These are phyloP conservation scores for Limnothrissa miodon DNA, from an alignment of 2,113 vertebrate species.

Conservation along the genomic window DNA sequence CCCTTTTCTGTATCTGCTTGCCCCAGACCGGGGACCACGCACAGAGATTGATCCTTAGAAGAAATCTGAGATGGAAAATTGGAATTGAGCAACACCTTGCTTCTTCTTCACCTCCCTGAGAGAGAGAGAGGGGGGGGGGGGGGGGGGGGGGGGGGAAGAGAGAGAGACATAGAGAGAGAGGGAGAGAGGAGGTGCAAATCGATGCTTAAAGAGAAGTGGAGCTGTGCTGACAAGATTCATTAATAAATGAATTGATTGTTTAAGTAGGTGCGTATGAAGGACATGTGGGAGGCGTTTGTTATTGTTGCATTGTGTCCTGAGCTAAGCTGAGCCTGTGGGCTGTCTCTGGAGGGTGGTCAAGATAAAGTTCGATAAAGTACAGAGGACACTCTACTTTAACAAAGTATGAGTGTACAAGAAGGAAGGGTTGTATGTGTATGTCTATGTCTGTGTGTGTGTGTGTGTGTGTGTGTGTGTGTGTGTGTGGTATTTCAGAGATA, in stretches of 20 bases:
- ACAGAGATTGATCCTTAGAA: slow-evolving; percentile 62
- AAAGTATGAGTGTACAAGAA: background rate
- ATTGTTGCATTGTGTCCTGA: background rate
- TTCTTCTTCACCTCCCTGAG: background rate
- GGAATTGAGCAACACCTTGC: slow-evolving; percentile 60
- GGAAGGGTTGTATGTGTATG: background rate
- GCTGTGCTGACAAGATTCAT: slow-evolving; percentile 52
- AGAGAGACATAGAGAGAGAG: background rate
- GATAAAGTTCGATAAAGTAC: slow-evolving; percentile 14
- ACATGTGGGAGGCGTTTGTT: background rate
- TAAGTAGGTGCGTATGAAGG: slow-evolving; percentile 53
- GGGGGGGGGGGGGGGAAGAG: background rate
- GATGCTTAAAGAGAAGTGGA: slow-evolving; percentile 47
- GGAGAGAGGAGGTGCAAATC: slow-evolving; percentile 35
- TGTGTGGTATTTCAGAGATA: background rate
- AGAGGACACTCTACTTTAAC: background rate
- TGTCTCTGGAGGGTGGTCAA: background rate
- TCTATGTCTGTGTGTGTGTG: background rate
- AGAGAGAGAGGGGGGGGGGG: background rate
- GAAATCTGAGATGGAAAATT: slow-evolving; percentile 62
- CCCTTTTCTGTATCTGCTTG: slow-evolving; percentile 54
- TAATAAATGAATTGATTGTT: slow-evolving; percentile 65
- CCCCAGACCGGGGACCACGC: slow-evolving; percentile 28
- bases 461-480: background rate
- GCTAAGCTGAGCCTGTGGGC: slow-evolving; percentile 4